These are phyloP conservation scores for Botrylloides violaceus DNA, from an alignment of 23 tunicate genomes.

Conservation along the genomic window DNA sequence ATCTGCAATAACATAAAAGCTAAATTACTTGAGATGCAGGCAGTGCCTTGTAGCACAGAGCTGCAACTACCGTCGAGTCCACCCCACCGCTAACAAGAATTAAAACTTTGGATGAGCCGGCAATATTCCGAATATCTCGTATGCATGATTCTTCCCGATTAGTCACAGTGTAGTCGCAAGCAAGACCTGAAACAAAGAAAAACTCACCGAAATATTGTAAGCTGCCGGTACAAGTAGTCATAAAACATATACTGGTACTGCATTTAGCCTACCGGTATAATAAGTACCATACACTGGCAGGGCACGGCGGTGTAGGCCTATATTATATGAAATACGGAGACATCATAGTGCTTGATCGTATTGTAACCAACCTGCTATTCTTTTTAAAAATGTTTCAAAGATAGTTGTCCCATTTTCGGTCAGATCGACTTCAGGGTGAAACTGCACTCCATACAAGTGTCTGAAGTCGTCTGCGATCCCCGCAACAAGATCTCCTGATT, in stretches of 20 bases:
- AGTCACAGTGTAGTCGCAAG: constrained; percentile 57
- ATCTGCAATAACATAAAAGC: too few species aligned
- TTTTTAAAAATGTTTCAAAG: constrained; percentile 77
- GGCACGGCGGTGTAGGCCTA: background rate
- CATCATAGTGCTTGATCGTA: background rate
- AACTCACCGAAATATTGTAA: too few species aligned
- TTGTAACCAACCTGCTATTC: constrained; percentile 63
- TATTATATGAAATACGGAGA: background rate
- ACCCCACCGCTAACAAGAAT: constrained; percentile 96
- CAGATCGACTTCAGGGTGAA: constrained; percentile 99
- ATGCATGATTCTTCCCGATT: constrained; percentile 63
- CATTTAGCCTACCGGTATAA: background rate
- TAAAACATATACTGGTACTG: too few species aligned
- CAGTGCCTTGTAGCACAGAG: constrained; percentile 84
- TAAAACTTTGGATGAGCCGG: constrained; percentile 71
- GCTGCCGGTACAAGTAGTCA: too few species aligned
- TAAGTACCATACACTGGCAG: background rate
- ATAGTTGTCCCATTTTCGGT: constrained; percentile 76
- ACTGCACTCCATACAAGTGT: constrained; percentile 89
- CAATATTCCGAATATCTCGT: constrained; percentile 34
- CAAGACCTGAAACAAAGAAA: constrained; percentile 48
- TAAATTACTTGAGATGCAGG: constrained; percentile 46
- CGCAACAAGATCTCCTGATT: constrained; percentile 48
- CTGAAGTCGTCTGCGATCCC: constrained; percentile 65
- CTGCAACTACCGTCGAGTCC: constrained; percentile 80